Evolutionary conservation across 2,797 vertebrate genomes (phyloP), one percentile per base, ranked within the genome.

Genomic region (Danio aesculapii): DNA sequence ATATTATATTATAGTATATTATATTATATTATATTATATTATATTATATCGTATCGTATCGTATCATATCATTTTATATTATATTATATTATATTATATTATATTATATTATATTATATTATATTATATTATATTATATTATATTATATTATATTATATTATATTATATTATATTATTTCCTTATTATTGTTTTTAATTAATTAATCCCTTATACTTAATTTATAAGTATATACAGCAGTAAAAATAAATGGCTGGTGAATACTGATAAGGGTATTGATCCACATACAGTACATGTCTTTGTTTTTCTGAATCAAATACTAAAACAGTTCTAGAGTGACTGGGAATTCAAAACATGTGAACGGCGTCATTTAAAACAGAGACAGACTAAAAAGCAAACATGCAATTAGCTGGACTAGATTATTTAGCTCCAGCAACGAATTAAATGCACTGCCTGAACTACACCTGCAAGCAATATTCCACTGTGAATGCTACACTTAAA

Each of bases 401-500:
- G 70, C 78, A 83, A 81, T 86, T 86, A 86, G 81, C 77, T 71
- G 17, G 19, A 81, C 75, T 12, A 74, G 63, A 75, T 75, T 75
- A 74, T 83, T 84, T 80, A 82, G 76, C 76, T 74, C 30, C 62
- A 77, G 61, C 72, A 82, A 76, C 57, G 52, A 79, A 86, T 80
- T 14, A 82, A 82, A 72, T 47, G 68, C 49, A 67, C 55, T 73
- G 72, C 80, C 75, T 71, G 13, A 86, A 80, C 71, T 55, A 59
- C 81, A 88, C 82, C 77, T 83, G 81, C 69, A 86, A 83, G 85
- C 53, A 68, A 55, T 82, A 84, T 67, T 81, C 77, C 82, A 72
- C 64, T 57, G 82, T 75, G 82, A 85, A 89, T 86, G 87, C 84
- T 67, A 79, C 39, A 81, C 73, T 80, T 84, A 83, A 83, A 82